Base-by-base conservation (phyloP, 2,888 invertebrate genomes). In the Thereva unica region DNA sequence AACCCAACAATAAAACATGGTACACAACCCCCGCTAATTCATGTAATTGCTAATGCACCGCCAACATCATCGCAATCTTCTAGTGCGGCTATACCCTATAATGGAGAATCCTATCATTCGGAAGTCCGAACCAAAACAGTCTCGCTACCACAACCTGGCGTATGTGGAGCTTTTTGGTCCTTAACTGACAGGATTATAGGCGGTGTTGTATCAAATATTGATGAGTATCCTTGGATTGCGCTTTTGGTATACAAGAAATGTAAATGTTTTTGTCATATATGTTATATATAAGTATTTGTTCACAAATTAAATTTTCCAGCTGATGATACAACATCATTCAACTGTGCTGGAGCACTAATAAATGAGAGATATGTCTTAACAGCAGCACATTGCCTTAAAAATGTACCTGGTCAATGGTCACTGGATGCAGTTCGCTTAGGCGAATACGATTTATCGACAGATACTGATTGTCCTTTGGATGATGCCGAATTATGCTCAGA, bases 331-430 rank as follows among this genome's bases (percentile, higher is more conserved):
- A 83, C 80, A 73, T 86, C 86, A 1, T 88, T 87, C 71, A 87
- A 88, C 72, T 92, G 91, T 74, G 91, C 90, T 0, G 91, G 90
- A 0, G 88, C 87, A 0, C 79, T 92, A 23, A 89, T 92, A 72
- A 84, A 81, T 41, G 77, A 79, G 0, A 84, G 85, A 68, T 91
- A 91, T 74, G 85, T 91, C 5, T 74, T 92, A 57, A 91, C 91
- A 0, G 91, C 91, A 0, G 89, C 88, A 0, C 91, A 92, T 75
- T 92, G 92, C 73, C 82, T 91, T 1, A 82, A 84, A 44, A 87
- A 87, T 67, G 23, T 23, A 23, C 23, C 23, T 23, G 2, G 2
- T 1, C 23, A 23, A 23, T 23, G 23, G 23, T 83, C 77, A 70
- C 74, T 90, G 7, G 74, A 73, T 3, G 75, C 75, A 4, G 80